These are phyloP conservation scores for Euglossa dilemma DNA, from an alignment of 1,140 invertebrate species.

Conservation along the genomic window DNA sequence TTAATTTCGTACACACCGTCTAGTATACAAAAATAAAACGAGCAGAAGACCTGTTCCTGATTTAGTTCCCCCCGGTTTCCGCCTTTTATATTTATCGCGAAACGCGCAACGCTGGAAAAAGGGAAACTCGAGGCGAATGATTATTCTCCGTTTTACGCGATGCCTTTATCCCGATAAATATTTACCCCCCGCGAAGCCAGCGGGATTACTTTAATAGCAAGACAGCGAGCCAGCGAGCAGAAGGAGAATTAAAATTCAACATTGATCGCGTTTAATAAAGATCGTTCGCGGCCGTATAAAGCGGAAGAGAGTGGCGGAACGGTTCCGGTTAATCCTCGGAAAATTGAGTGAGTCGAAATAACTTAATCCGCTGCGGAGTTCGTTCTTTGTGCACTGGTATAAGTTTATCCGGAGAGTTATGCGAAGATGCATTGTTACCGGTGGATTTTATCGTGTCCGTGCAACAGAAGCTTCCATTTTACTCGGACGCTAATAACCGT, in stretches of 20 bases:
- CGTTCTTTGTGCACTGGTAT: not conserved
- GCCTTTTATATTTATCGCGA: too few relatives aligned
- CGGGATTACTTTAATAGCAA: not conserved
- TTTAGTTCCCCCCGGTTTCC: too few relatives aligned
- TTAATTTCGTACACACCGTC: not conserved
- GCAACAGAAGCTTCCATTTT: too few relatives aligned
- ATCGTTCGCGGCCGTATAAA: not conserved
- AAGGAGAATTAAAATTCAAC: constrained; percentile 3
- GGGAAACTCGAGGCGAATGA: not conserved
- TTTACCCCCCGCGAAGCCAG: not conserved
- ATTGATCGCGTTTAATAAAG: not conserved
- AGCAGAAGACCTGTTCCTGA: not conserved
- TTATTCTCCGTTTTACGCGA: not conserved
- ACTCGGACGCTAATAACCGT: too few relatives aligned
- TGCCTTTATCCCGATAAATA: not conserved
- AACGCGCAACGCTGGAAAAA: not conserved
- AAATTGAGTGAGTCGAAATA: constrained; percentile 17
- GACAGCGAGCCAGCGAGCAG: not conserved
- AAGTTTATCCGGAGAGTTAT: not conserved
- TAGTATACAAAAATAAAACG: not conserved
- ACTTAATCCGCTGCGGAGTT: not conserved
- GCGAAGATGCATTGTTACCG: not conserved
- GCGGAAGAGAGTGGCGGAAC: not conserved
- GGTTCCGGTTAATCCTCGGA: not conserved
- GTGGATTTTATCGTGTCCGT: not conserved